A percentile compares a stretch with the other conserved stretches of the same genome.
Evolutionary conservation across 1,140 invertebrate species (phyloP).

Genomic region (Calephelis nemesis): DNA sequence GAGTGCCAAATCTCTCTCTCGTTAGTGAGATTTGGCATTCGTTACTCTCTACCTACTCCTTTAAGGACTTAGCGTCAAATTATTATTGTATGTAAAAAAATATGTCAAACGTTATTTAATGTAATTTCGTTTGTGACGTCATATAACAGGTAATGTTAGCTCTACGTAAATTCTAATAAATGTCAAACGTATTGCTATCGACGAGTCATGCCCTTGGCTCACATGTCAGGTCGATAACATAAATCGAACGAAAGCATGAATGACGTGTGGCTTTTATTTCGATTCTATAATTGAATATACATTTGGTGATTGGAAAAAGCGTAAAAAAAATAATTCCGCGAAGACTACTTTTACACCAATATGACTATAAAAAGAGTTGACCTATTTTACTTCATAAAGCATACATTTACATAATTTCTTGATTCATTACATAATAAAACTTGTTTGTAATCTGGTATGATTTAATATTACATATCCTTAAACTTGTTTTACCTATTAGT

Average conservation of each 20-base stretch:
- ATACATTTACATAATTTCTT: not conserved
- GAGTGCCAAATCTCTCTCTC: too few relatives aligned
- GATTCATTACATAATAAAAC: not conserved
- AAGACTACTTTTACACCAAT: not conserved
- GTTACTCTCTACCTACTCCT: too few relatives aligned
- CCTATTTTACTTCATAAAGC: not conserved
- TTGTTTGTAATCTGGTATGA: not conserved
- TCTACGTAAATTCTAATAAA: not conserved
- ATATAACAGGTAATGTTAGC: too few relatives aligned
- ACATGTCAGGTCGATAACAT: constrained; percentile 20
- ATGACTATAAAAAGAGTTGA: not conserved
- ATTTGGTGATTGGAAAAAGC: constrained; percentile 10
- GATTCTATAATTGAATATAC: constrained; percentile 12
- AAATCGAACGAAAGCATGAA: constrained; percentile 12
- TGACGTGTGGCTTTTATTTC: constrained; percentile 12
- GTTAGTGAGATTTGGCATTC: too few relatives aligned
- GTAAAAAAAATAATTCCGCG: not conserved
- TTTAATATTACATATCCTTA: not conserved
- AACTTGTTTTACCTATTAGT: too few relatives aligned
- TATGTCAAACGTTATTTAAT: too few relatives aligned
- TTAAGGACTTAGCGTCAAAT: too few relatives aligned
- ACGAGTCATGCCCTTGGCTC: constrained; percentile 14
- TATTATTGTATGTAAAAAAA: too few relatives aligned
- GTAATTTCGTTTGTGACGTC: too few relatives aligned
- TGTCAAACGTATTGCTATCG: constrained; percentile 2